Percentiles rank a stretch among this genome's conserved stretches.
These are phyloP conservation scores for Pelodytes ibericus DNA, from an alignment of 2,797 vertebrate species.

Conservation along the genomic window DNA sequence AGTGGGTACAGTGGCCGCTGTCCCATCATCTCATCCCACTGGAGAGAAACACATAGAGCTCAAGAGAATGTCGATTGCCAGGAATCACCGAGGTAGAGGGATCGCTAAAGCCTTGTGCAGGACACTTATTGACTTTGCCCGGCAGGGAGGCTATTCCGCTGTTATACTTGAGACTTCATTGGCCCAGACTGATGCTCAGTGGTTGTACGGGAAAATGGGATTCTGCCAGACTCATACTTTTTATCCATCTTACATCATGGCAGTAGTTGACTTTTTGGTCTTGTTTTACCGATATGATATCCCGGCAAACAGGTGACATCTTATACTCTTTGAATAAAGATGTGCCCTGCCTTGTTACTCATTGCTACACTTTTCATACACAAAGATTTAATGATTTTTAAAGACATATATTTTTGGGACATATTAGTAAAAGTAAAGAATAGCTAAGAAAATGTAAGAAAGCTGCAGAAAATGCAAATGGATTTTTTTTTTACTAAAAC, in stretches of 20 bases:
- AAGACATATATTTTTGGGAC: no score
- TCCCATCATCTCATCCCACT: background rate
- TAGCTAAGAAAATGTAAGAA: no score
- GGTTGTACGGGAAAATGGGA: conserved; percentile 77
- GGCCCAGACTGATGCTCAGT: conserved; percentile 76
- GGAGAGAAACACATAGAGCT: conserved; percentile 71
- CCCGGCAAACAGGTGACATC: background rate
- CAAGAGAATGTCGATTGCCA: conserved; percentile 75
- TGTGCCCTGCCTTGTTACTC: no score
- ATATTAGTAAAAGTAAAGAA: no score
- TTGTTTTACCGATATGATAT: conserved; percentile 73
- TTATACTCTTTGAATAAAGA: no score
- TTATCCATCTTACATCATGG: conserved; percentile 56
- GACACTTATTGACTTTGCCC: conserved; percentile 73
- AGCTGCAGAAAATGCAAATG: no score
- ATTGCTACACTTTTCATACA: no score
- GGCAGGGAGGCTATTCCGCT: conserved; percentile 62
- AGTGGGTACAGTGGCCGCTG: conserved; percentile 73
- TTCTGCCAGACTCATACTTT: conserved; percentile 63
- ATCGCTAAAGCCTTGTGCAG: conserved; percentile 73
- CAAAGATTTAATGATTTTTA: no score
- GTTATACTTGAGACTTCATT: conserved; percentile 75
- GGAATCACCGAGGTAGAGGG: conserved; percentile 72
- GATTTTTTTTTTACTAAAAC: no score
- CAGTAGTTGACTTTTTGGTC: conserved; percentile 71